Percentiles rank a stretch among this genome's conserved stretches.
These are phyloP conservation scores for Zeugodacus cucurbitae DNA, from an alignment of 1,140 invertebrate genomes.

Conservation along the genomic window DNA sequence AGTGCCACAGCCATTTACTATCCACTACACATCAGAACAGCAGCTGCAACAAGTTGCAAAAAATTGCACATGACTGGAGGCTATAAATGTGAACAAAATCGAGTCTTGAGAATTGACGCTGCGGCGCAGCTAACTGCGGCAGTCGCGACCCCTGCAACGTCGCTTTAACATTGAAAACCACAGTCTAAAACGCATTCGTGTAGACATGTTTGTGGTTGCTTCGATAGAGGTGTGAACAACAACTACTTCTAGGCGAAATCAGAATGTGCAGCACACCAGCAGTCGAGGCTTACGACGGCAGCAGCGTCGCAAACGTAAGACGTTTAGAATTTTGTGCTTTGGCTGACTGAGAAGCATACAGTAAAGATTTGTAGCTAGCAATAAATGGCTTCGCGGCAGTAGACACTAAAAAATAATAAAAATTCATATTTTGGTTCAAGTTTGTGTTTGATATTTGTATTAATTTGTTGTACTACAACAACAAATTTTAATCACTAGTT, in stretches of 20 bases:
- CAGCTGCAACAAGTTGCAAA: slow-evolving; percentile 3
- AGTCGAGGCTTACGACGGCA: background rate
- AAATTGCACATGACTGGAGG: background rate
- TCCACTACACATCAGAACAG: background rate
- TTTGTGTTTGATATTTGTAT: background rate
- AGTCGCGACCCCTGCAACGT: background rate
- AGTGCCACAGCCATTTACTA: slow-evolving; percentile 1
- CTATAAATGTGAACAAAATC: background rate
- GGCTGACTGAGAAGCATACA: background rate
- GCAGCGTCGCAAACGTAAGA: background rate
- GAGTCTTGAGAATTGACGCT: background rate
- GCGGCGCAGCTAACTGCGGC: background rate
- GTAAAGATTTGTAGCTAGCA: background rate
- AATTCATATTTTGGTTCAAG: background rate
- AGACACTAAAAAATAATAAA: background rate
- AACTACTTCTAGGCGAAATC: background rate
- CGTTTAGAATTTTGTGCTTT: slow-evolving; percentile 10
- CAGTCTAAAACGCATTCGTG: background rate
- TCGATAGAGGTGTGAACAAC: background rate
- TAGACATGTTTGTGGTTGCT: background rate
- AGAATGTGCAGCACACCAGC: background rate
- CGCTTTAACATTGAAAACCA: slow-evolving; percentile 9
- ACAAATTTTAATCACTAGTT: background rate
- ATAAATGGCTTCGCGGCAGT: background rate
- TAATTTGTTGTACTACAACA: background rate